Percentiles rank a stretch among this genome's conserved stretches.
phyloP scores from a whole-genome alignment of 2,888 invertebrate species.

The Drosophila seclusa region DNA sequence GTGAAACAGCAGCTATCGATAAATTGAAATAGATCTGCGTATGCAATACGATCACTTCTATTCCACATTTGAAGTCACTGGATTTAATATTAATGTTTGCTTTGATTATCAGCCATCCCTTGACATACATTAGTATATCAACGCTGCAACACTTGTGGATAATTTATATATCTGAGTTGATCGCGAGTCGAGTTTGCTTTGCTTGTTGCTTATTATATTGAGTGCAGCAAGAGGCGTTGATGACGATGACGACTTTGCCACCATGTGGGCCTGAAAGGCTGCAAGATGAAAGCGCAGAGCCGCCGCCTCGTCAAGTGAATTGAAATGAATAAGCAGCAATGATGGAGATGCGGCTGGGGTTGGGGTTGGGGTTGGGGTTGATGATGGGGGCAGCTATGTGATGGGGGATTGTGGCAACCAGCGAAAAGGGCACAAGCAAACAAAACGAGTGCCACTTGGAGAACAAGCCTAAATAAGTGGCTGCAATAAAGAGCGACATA shows the following conservation, averaged over 20 bases:
- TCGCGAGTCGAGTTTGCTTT: conserved; percentile 18
- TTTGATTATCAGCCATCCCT: conserved; percentile 21
- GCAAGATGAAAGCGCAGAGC: conserved; percentile 69
- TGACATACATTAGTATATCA: conserved; percentile 18
- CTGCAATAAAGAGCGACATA: conserved; percentile 52
- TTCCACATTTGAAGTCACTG: not conserved
- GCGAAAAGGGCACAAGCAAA: conserved; percentile 42
- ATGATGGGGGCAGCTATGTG: not conserved
- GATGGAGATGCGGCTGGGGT: conserved; percentile 24
- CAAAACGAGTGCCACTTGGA: conserved; percentile 72
- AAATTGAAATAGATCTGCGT: not conserved
- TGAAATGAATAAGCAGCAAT: conserved; percentile 65
- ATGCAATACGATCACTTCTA: not conserved
- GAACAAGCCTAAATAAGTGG: conserved; percentile 75
- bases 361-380: conserved; percentile 22
- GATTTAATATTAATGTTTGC: not conserved
- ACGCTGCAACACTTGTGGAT: conserved; percentile 18
- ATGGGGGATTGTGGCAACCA: not conserved
- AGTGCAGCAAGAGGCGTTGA: conserved; percentile 29
- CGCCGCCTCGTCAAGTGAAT: conserved; percentile 60
- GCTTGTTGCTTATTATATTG: conserved; percentile 38
- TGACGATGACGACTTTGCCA: conserved; percentile 46
- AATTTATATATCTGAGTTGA: conserved; percentile 19
- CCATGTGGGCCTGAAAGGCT: conserved; percentile 51
- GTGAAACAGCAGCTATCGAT: not conserved